Base-by-base conservation (phyloP, 2,797 vertebrate species). In the Lepilemur septentrionalis region DNA sequence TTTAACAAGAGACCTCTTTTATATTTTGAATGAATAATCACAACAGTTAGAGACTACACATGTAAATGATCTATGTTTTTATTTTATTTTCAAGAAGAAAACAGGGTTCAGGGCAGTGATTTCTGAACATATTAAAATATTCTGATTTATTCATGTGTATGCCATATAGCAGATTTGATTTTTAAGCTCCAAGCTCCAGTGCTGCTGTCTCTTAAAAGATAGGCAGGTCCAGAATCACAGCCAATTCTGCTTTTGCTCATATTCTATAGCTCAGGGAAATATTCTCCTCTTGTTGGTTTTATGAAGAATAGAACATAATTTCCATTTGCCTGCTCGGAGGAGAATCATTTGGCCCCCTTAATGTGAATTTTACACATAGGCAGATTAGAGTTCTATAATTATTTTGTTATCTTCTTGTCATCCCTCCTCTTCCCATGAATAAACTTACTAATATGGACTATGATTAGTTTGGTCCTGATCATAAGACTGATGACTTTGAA, bases 271-370 rank as follows among this genome's bases (percentile, higher is more conserved):
- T 69, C 82, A 91, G 73, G 91, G 82, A 95, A 97, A 46, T 52
- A 11, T 52, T 81, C 1, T 83, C 46, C 50, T 96, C 55, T 76
- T 96, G 78, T 20, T 81, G 35, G 0, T 12, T 92, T 97, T 75
- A 89, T 67, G 69, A 80, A 90, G 92, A 95, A 43, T 57, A 55
- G n/a, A 61, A 38, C 55, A 63, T 72, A 89, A 93, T 96, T 95
- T 96, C 52, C 79, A 82, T 75, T 91, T 70, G 30, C 87, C 61
- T 93, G 76, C 92, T 97, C 61, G 79, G 88, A 97, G 84, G 22
- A 80, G 9, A 78, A 55, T 65, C 15, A 91, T 38, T 97, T 85
- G 25, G 85, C 41, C 30, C 91, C 50, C 48, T 96, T 96, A 79
- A 91, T 87, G 57, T 63, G 63, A 65, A 92, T 91, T 96, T 97